Conservation (phyloP, 2,888 invertebrate genomes). For the Andrena fulva region DNA sequence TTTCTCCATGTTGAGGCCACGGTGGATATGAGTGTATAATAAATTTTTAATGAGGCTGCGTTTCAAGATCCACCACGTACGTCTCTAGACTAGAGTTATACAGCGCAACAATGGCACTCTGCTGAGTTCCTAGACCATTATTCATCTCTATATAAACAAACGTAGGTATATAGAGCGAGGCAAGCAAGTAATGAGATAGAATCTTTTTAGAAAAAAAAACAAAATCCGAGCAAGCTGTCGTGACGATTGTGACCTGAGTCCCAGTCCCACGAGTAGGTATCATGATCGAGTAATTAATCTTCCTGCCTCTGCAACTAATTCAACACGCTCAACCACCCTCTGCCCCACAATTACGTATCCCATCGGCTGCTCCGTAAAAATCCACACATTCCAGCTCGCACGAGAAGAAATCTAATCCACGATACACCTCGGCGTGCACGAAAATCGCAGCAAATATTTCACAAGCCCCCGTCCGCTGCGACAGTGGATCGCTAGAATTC, state of each 20-base stretch:
- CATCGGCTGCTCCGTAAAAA: neutral
- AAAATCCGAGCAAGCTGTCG: too few relatives aligned
- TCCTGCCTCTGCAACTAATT: neutral
- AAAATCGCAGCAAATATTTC: neutral
- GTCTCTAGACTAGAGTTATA: neutral
- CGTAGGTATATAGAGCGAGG: too few relatives aligned
- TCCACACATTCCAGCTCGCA: neutral
- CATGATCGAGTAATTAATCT: too few relatives aligned
- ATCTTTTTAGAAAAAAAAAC: too few relatives aligned
- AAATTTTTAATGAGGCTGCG: neutral
- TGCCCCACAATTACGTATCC: neutral
- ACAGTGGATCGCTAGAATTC: neutral
- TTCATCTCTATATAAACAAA: too few relatives aligned
- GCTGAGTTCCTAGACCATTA: too few relatives aligned
- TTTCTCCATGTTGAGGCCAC: neutral
- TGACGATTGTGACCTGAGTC: too few relatives aligned
- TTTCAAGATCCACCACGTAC: neutral
- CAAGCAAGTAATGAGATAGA: too few relatives aligned
- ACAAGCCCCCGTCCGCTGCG: constrained; percentile 7
- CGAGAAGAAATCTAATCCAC: neutral
- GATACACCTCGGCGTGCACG: neutral
- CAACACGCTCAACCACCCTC: neutral
- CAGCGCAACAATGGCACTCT: neutral
- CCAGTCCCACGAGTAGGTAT: too few relatives aligned
- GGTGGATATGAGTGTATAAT: neutral